phyloP scores from a whole-genome alignment of 2,113 vertebrate species.

The Geococcyx californianus region DNA sequence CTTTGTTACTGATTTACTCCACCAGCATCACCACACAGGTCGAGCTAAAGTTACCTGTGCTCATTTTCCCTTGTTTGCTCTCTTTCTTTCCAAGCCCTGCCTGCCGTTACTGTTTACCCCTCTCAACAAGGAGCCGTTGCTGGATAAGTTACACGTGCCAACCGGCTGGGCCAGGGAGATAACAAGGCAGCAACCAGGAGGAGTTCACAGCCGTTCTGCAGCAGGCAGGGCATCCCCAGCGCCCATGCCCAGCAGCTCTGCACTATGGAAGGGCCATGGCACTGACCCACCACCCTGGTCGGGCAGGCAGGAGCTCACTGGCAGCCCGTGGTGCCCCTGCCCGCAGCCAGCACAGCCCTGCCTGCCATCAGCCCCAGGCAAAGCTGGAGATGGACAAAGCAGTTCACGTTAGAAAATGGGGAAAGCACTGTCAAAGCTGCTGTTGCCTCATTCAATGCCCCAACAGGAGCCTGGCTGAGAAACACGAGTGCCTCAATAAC shows the following conservation, averaged over 20 bases:
- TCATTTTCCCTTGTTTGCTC: not conserved
- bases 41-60: not conserved
- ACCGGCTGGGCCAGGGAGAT: not conserved
- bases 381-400: not conserved
- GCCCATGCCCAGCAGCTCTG: not conserved
- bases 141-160: not conserved
- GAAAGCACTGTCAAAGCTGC: not conserved
- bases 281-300: not conserved
- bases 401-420: not conserved
- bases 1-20: not conserved
- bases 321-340: not conserved
- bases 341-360: not conserved
- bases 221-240: not conserved
- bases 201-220: accelerated
- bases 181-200: not conserved
- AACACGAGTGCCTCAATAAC: not conserved
- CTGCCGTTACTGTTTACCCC: not conserved
- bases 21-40: not conserved
- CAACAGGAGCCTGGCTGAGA: not conserved
- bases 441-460: accelerated
- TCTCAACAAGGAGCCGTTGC: not conserved
- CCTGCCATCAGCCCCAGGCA: not conserved
- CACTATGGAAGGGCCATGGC: accelerated
- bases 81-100: not conserved
- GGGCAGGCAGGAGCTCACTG: not conserved